A percentile compares a stretch with the other conserved stretches of the same genome.
phyloP scores from a whole-genome alignment of 1,140 invertebrate species.

The Nebria ingens region DNA sequence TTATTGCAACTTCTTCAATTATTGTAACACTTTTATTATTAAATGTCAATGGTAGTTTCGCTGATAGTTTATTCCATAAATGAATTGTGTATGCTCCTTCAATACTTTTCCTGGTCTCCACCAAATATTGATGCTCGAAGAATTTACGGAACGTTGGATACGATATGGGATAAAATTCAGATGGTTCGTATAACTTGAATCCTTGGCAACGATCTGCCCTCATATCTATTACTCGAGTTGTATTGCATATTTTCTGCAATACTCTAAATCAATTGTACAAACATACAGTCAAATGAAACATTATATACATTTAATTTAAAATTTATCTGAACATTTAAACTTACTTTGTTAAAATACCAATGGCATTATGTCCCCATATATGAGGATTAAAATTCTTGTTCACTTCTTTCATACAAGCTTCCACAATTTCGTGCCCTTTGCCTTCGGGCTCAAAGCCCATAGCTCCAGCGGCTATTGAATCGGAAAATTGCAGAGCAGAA shows the following conservation, averaged over 20 bases:
- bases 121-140: background rate
- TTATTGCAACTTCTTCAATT: background rate
- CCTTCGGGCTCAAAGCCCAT: conserved; percentile 41
- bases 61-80: background rate
- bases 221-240: background rate
- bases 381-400: conserved; percentile 36
- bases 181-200: background rate
- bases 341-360: background rate
- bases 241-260: background rate
- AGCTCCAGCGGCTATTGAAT: conserved; percentile 50
- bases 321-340: too few species aligned
- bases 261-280: too few species aligned
- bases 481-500: conserved; percentile 49
- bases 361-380: background rate
- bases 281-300: too few species aligned
- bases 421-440: conserved; percentile 46
- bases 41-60: background rate
- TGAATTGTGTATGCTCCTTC: background rate
- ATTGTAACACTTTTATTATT: too few species aligned
- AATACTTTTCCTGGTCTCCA: background rate
- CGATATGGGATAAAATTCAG: background rate
- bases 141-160: background rate
- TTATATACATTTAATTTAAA: too few species aligned
- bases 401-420: conserved; percentile 47
- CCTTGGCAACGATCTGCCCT: background rate